Conservation (phyloP, 2,888 invertebrate genomes). For the Acanthosoma haemorrhoidale region DNA sequence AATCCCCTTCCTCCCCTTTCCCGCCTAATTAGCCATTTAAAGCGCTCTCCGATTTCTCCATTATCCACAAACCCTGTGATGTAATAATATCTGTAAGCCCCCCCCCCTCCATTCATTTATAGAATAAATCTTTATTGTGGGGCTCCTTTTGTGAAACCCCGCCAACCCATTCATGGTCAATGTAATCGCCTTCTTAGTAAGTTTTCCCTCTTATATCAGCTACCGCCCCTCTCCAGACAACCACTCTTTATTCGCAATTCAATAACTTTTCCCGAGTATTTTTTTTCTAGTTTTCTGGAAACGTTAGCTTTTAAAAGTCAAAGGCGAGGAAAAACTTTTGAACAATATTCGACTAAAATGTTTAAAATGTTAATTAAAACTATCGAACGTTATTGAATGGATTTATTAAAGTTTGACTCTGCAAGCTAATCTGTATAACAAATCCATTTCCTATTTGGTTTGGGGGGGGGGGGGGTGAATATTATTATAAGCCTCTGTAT, state of each 20-base stretch:
- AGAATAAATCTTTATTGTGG: not conserved
- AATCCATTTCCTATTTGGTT: too few species aligned
- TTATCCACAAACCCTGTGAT: too few species aligned
- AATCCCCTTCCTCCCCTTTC: not conserved
- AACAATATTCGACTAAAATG: too few species aligned
- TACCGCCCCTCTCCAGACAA: too few species aligned
- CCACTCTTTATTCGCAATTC: not conserved
- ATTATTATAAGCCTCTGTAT: too few species aligned
- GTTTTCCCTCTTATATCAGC: conserved; percentile 2
- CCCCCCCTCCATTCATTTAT: conserved; percentile 9
- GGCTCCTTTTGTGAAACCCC: not conserved
- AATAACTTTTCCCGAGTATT: not conserved
- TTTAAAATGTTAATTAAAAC: too few species aligned
- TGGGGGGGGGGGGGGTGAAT: too few species aligned
- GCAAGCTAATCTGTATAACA: too few species aligned
- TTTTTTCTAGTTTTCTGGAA: not conserved
- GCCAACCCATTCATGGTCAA: too few species aligned
- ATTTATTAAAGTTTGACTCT: too few species aligned
- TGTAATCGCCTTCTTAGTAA: conserved; percentile 1
- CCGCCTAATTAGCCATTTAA: not conserved
- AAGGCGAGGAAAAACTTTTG: not conserved
- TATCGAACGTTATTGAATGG: too few species aligned
- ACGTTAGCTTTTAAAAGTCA: not conserved
- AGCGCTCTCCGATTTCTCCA: not conserved
- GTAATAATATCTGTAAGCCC: not conserved